Percentiles rank a stretch among this genome's conserved stretches.
Evolutionary conservation across 2,888 invertebrate genomes (phyloP).

Genomic region (Tipula vernalis): DNA sequence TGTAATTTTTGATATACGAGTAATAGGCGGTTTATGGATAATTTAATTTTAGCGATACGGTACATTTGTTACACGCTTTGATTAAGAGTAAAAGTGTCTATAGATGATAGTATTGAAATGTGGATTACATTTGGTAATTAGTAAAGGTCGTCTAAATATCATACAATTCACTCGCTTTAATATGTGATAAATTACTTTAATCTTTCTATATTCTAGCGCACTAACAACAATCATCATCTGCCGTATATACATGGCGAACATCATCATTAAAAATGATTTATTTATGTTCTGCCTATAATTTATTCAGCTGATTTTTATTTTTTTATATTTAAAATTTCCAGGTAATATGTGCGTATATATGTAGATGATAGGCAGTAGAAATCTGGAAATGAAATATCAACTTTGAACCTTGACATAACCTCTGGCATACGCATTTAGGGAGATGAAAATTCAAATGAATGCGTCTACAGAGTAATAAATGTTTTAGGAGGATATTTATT

Average conservation of each 20-base stretch:
- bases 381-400: not conserved
- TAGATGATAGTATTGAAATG: not conserved
- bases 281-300: not conserved
- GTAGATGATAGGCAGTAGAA: not conserved
- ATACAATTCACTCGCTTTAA: not conserved
- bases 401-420: not conserved
- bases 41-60: not conserved
- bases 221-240: not conserved
- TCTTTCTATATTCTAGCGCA: not conserved
- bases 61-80: not conserved
- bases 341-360: not conserved
- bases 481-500: not conserved
- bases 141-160: not conserved
- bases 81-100: not conserved
- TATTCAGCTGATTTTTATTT: not conserved
- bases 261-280: constrained; percentile 4
- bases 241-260: not conserved
- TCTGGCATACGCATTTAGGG: not conserved
- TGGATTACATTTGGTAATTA: not conserved
- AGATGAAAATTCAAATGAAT: not conserved
- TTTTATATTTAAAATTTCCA: not conserved
- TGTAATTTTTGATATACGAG: not conserved
- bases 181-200: not conserved
- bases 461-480: not conserved
- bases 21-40: not conserved